A percentile compares a stretch with the other conserved stretches of the same genome.
Conservation (phyloP, 1,140 invertebrate genomes). For the Drosophila elegans region DNA sequence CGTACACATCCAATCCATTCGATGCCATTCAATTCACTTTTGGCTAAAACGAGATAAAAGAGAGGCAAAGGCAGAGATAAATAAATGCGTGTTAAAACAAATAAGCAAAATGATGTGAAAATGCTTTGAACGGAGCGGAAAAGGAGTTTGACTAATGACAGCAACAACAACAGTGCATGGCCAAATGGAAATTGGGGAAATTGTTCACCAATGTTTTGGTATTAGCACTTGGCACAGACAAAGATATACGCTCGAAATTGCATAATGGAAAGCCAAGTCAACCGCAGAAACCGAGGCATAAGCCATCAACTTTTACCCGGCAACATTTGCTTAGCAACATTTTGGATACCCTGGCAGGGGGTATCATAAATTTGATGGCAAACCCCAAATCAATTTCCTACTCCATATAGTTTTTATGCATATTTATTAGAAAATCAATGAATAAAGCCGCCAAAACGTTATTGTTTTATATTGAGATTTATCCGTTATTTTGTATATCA, state of each 20-base stretch:
- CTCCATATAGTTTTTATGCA: neutral
- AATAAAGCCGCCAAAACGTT: too few species aligned
- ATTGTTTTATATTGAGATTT: too few species aligned
- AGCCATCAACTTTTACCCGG: slow-evolving; percentile 59
- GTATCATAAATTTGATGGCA: neutral
- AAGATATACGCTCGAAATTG: slow-evolving; percentile 34
- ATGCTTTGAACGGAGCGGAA: slow-evolving; percentile 52
- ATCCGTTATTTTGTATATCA: too few species aligned
- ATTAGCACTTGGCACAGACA: slow-evolving; percentile 62
- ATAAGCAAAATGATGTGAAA: slow-evolving; percentile 30
- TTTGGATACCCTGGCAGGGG: slow-evolving; percentile 34
- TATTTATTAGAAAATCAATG: too few species aligned
- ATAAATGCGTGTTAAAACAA: slow-evolving; percentile 55
- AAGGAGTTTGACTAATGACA: slow-evolving; percentile 61
- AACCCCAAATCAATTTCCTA: neutral
- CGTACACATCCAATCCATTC: slow-evolving; percentile 11
- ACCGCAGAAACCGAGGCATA: slow-evolving; percentile 40
- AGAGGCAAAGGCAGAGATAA: neutral
- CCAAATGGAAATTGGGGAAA: slow-evolving; percentile 41
- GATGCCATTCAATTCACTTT: slow-evolving; percentile 29
- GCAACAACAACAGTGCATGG: slow-evolving; percentile 12
- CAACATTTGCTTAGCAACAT: slow-evolving; percentile 70
- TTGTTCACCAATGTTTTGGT: slow-evolving; percentile 52
- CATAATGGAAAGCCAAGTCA: slow-evolving; percentile 48
- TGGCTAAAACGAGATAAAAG: slow-evolving; percentile 25